Evolutionary conservation across 1,140 invertebrate genomes (phyloP), one percentile per base, ranked within the genome.

Genomic region (Leucophenga varia): DNA sequence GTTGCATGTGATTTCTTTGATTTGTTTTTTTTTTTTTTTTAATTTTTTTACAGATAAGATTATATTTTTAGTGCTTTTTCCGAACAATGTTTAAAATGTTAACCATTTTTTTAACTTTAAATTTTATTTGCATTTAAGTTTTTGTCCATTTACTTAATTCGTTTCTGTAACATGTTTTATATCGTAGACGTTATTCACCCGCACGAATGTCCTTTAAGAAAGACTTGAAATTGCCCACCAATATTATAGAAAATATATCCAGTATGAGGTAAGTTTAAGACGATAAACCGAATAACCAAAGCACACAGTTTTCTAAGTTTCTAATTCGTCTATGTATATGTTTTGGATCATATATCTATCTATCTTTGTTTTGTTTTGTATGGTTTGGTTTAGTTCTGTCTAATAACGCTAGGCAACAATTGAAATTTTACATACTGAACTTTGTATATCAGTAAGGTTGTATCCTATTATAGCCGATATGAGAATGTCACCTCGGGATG

Each of bases 171-270:
- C 6, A 19, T 22, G n/a, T 40, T 59, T 46, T 55, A 68, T 79
- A 68, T 79, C 78, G 79, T 86, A 89, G 86, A 81, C 86, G 87
- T 72, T 88, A 87, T 82, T 86, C 86, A 78, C 85, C 86, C 57
- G 84, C 80, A 77, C 80, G 86, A 72, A 80, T 88, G 73, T 88
- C 86, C 71, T 81, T 89, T 72, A 82, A 86, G 68, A 88, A 88
- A 79, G 83, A 81, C 79, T 55, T 73, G 76, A 86, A 84, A 79
- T 78, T 86, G 61, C 80, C 83, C 57, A 82, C 84, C 59, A 84
- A 85, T 71, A 81, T 86, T 57, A 82, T 88, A 76, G 86, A 87
- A 77, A 86, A 81, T 77, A 82, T 83, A 59, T 76, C 78, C 57
- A 86, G 83, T 74, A 83, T 88, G 78, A 87, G 86, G 86, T 88